phyloP scores from a whole-genome alignment of 2,113 vertebrate genomes.

The Rhinichthys klamathensis region DNA sequence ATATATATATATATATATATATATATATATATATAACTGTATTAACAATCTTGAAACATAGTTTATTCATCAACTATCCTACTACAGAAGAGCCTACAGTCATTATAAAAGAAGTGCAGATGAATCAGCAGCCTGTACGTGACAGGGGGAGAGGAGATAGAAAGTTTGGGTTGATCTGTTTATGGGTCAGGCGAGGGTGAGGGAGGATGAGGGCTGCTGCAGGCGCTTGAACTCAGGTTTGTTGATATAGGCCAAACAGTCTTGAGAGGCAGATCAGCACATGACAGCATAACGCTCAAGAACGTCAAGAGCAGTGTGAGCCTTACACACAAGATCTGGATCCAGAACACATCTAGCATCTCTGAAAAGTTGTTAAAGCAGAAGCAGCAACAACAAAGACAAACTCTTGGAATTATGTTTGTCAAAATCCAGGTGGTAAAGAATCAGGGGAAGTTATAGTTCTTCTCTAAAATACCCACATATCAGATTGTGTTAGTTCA shows the following conservation, averaged over 20 bases:
- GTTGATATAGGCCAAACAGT: constrained; percentile 33
- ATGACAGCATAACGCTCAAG: constrained; percentile 17
- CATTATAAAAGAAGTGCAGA: background rate
- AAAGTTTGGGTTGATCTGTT: constrained; percentile 3
- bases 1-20: no score
- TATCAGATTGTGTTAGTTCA: background rate
- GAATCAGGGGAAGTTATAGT: background rate
- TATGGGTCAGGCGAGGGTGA: constrained; percentile 13
- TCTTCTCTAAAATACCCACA: constrained; percentile 2
- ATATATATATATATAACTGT: no score
- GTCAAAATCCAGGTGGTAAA: background rate
- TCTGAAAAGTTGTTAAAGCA: background rate
- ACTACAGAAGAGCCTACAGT: background rate
- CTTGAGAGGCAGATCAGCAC: constrained; percentile 25
- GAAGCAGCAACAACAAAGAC: background rate
- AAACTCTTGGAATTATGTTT: background rate
- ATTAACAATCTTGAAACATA: background rate
- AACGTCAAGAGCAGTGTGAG: background rate
- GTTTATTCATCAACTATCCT: background rate
- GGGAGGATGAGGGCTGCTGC: background rate
- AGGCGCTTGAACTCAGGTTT: background rate
- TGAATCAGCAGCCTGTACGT: background rate
- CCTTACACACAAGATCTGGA: background rate
- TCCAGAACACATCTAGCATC: background rate
- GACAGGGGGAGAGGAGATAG: background rate